These are phyloP conservation scores for Sitobion miscanthi DNA, from an alignment of 1,140 invertebrate genomes.

Conservation along the genomic window DNA sequence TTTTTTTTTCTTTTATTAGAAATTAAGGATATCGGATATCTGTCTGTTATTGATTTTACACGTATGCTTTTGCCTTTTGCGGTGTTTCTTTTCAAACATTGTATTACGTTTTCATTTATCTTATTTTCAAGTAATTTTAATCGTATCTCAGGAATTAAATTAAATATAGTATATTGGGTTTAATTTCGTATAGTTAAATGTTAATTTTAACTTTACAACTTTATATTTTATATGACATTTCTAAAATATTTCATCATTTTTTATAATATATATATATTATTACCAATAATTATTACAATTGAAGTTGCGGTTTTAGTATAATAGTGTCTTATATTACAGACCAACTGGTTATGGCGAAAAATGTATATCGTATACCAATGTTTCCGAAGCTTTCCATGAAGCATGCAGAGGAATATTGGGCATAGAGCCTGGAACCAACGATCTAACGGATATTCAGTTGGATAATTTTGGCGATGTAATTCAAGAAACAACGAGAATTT, in stretches of 20 bases:
- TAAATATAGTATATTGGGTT: not conserved
- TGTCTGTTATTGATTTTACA: not conserved
- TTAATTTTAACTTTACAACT: not conserved
- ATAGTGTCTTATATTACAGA: not conserved
- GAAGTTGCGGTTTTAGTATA: not conserved
- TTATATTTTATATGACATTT: not conserved
- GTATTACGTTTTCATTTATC: not conserved
- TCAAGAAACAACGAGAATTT: slow-evolving; percentile 49
- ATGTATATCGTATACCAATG: slow-evolving; percentile 39
- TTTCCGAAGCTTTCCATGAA: slow-evolving; percentile 43
- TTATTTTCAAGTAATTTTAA: not conserved
- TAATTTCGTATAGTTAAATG: not conserved
- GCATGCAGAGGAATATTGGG: slow-evolving; percentile 39
- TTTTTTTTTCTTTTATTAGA: not conserved
- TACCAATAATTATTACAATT: not conserved
- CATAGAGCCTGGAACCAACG: slow-evolving; percentile 44
- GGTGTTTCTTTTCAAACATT: not conserved
- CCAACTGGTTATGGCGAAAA: slow-evolving; percentile 37
- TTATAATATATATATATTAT: not conserved
- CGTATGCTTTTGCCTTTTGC: not conserved
- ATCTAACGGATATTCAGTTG: slow-evolving; percentile 48
- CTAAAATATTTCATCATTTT: not conserved
- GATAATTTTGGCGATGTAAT: slow-evolving; percentile 47
- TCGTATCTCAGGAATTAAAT: not conserved
- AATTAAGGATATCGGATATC: not conserved